Evolutionary conservation across 2,888 invertebrate genomes (phyloP), one percentile per base, ranked within the genome.

Genomic region (Lasioglossum oenotherae): DNA sequence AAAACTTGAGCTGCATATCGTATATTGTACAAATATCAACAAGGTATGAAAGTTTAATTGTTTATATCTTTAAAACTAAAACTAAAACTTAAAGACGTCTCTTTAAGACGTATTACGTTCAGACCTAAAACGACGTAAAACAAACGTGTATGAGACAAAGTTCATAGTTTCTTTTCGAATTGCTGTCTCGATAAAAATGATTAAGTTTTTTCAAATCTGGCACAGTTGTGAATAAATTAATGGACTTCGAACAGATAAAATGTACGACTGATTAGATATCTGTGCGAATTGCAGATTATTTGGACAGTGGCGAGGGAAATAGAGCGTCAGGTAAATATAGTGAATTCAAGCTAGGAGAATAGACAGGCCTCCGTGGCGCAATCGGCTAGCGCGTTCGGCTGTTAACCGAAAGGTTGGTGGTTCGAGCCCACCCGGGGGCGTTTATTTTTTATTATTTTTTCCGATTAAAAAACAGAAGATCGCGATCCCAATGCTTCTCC

Each of bases 371-470:
- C 97, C 98, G 98, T 98, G 98, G 98, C 98, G 98, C 98, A 98
- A 98, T 98, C 95, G 98, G 98, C 96, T 98, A 98, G 98, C 98
- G 98, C 98, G 98, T 98, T 98, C 98, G 98, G 98, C 98, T 98
- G 98, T 98, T 98, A 98, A 98, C 98, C 98, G 98, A 98, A 98
- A 98, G 98, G 98, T 98, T 98, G 98, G 98, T 98, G 98, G 98
- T 98, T 98, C 98, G 97, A 98, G 98, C 97, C 98, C 98, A 98
- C 98, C 98, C 98, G 98, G 98, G 98, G 98, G 98, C 98, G 98
- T 0, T 76, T 79, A 27, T 81, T 92, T 94, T 95, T 96, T 89
- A 1, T 73, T 60, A 14, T 60, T 35, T 1, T 35, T 49, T n/a
- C 16, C 2, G n/a, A 27, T 53, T 23, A 53, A 8, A 53, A 23